These are phyloP conservation scores for Garra rufa DNA, from an alignment of 2,113 vertebrate genomes.

Conservation along the genomic window DNA sequence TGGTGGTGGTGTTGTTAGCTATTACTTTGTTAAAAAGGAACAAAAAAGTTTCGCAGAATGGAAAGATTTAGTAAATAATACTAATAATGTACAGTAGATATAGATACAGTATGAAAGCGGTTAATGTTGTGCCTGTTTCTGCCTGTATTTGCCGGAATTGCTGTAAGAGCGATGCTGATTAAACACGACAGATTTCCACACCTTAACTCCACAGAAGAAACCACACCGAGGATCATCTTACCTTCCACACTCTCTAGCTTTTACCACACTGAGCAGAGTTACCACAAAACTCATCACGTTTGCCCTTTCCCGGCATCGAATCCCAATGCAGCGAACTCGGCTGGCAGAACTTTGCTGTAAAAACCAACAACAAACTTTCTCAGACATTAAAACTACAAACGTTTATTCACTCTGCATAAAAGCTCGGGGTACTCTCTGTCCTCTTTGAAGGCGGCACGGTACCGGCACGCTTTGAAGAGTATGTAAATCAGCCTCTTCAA, in stretches of 20 bases:
- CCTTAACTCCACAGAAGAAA: not conserved
- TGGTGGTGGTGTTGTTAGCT: not conserved
- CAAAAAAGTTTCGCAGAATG: no score
- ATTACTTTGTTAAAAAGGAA: not conserved
- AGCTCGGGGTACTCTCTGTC: conserved; percentile 14
- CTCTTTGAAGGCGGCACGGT: conserved; percentile 37
- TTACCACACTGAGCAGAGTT: conserved; percentile 18
- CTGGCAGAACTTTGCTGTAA: conserved; percentile 27
- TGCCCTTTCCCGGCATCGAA: conserved; percentile 8
- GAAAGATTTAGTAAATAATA: no score
- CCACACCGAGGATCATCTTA: conserved; percentile 28
- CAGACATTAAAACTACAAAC: conserved; percentile 26
- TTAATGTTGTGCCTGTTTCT: conserved; percentile 43
- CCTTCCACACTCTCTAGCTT: not conserved
- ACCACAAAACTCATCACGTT: conserved; percentile 4
- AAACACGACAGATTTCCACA: conserved; percentile 50
- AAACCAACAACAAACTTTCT: conserved; percentile 28
- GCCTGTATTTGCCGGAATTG: conserved; percentile 49
- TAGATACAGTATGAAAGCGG: not conserved
- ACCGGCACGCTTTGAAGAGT: conserved; percentile 58
- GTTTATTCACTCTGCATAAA: conserved; percentile 33
- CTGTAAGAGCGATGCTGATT: conserved; percentile 54
- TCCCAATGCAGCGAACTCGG: not conserved
- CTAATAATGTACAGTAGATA: no score
- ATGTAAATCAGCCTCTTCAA: conserved; percentile 56